Evolutionary conservation across 37 sponge, comb jelly and placozoan species (phyloP), one percentile per base, ranked within the genome.

Genomic region (Corticium candelabrum): DNA sequence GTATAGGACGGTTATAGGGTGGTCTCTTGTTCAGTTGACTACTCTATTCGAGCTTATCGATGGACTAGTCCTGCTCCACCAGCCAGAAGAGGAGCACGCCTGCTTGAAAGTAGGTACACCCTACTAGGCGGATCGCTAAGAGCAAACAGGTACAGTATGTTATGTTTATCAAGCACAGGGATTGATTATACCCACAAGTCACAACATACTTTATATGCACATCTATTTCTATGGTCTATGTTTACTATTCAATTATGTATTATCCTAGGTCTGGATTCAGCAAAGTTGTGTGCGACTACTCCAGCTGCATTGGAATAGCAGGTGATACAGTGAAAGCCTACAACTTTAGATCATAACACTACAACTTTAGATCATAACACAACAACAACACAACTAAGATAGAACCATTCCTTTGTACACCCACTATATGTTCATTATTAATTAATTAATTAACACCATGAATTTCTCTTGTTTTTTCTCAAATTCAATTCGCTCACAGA

Each of bases 1-100:
- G 11, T 21, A 21, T 50, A 50, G 62, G 62, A 21, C 62, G 21
- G 81, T 29, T 83, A 73, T 38, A 41, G 92, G 36, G 84, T 91
- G 40, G 38, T 91, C 37, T 78, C 92, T 0, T 91, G 89, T 57
- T 91, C 92, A 30, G 78, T 43, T 38, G 92, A 91, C 79, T 88
- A 78, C 82, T 91, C 92, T 34, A 85, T 91, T 41, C 88, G 89
- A 2, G 92, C 88, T 35, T 91, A 88, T 41, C 82, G 86, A 40
- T 91, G 89, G 92, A 34, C 2, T 1, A 74, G 62, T 50, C 62
- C 62, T 11, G 15, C 62, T 50, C n/a, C n/a, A n/a, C n/a, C n/a
- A n/a, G n/a, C n/a, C n/a, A 11, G 62, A 50, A 50, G 62, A 27
- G 15, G 21, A 21, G 62, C 11, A 11, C 21, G 62, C 15, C 38